Base-by-base conservation (phyloP, 2,888 invertebrate species). In the Perizoma flavofasciatum region DNA sequence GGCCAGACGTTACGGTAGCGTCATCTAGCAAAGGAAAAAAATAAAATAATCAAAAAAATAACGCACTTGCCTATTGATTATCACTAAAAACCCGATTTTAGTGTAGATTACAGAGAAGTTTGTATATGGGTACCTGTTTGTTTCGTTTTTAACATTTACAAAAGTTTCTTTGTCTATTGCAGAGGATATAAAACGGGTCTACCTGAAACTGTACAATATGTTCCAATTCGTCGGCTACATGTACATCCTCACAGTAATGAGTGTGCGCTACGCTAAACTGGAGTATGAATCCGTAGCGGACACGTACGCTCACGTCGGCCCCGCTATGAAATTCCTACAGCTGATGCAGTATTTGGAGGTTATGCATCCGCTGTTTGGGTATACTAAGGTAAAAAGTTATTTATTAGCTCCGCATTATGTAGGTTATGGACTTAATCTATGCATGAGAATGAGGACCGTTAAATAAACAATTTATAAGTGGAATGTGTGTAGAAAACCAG, bases 211-310 rank as follows among this genome's bases (percentile, higher is more conserved):
- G 55, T 98, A 98, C 92, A 98, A 98, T 85, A 87, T 98, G 68
- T 96, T 96, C 81, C 98, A 98, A 94, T 97, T 96, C 78, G 93
- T 97, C 59, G 97, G 97, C 4, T 98, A 95, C 82, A 89, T 94
- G 51, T 98, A 97, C 77, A 92, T 98, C 5, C 81, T 97, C 22
- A 79, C 93, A 0, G 95, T 97, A 4, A 94, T 98, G 86, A 92
- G 92, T 0, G 93, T 97, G n/a, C 92, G 95, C 48, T 97, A 96
- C 78, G 92, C 94, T 6, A 95, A 95, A 68, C 94, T 97, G 74
- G 97, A 97, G 0, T 88, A 93, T 74, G 94, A 93, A 22, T 96
- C 96, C 0, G 94, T 96, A 63, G 86, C 92, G 0, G 94, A 93
- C 53, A 95, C 96, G 0, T 97, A 96, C 70, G 94, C 94, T 56